Evolutionary conservation across 2,888 invertebrate species (phyloP).

Genomic region (Sminthurides aquaticus): DNA sequence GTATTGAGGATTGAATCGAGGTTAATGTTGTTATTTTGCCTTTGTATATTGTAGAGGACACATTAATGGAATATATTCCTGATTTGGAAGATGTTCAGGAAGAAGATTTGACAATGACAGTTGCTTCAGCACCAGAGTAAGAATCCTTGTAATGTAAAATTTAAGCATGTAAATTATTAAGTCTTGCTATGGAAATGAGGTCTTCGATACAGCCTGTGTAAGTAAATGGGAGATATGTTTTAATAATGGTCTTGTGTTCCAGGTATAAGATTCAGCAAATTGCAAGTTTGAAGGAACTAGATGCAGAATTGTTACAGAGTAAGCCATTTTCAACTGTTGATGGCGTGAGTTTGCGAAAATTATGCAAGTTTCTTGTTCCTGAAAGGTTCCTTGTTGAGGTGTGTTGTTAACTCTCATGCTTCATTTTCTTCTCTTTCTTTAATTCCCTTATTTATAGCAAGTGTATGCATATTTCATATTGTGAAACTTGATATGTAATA

Average conservation of each 20-base stretch:
- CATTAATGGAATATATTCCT: constrained; percentile 35
- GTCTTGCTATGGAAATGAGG: too few relatives aligned
- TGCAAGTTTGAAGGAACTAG: constrained; percentile 40
- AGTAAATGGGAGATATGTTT: too few relatives aligned
- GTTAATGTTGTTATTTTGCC: neutral
- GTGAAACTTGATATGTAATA: too few relatives aligned
- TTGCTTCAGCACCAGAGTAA: constrained; percentile 41
- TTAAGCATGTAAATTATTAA: neutral
- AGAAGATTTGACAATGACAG: constrained; percentile 38
- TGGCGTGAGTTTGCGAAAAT: constrained; percentile 34
- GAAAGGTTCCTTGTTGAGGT: constrained; percentile 39
- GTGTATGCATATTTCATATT: too few relatives aligned
- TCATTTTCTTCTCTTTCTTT: too few relatives aligned
- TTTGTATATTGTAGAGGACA: constrained; percentile 23
- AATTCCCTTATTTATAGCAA: too few relatives aligned
- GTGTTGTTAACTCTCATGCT: neutral
- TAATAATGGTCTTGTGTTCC: too few relatives aligned
- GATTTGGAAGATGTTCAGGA: constrained; percentile 41
- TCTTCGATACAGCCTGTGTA: too few relatives aligned
- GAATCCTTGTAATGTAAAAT: neutral
- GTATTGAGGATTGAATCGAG: neutral
- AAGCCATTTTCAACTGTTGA: constrained; percentile 41
- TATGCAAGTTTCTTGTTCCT: constrained; percentile 37
- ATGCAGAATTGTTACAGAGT: constrained; percentile 39
- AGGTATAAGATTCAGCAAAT: constrained; percentile 40